Evolutionary conservation across 2,888 invertebrate species (phyloP).

Genomic region (Lamellibrachia satsuma): DNA sequence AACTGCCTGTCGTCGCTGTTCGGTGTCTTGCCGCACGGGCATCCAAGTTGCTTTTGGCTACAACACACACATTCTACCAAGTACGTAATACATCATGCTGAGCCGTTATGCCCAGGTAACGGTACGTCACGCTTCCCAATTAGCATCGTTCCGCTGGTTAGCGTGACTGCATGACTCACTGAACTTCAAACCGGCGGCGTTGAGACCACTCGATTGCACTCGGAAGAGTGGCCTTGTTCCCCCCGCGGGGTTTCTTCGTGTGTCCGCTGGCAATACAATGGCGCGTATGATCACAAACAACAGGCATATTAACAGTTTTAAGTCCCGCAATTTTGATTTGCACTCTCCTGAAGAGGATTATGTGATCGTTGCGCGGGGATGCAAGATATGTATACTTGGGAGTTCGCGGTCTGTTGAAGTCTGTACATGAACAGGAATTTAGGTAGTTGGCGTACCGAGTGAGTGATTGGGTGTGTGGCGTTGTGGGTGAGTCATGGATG

Average conservation of each 20-base stretch:
- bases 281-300: background rate
- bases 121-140: background rate
- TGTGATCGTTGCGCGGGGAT: background rate
- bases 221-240: background rate
- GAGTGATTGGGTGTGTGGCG: too few species aligned
- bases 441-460: too few species aligned
- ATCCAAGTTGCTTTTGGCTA: background rate
- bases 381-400: background rate
- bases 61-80: background rate
- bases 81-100: background rate
- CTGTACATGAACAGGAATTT: background rate
- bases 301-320: background rate
- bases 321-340: slow-evolving; percentile 6
- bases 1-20: background rate
- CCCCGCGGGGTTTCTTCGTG: background rate
- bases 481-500: too few species aligned
- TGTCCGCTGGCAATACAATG: background rate
- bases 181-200: background rate
- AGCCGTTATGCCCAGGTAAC: background rate
- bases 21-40: background rate
- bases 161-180: background rate
- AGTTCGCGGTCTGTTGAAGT: background rate
- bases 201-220: slow-evolving; percentile 6
- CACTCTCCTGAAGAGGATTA: background rate
- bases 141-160: background rate